phyloP scores from a whole-genome alignment of 2,113 vertebrate species.

The Irena cyanogastra region DNA sequence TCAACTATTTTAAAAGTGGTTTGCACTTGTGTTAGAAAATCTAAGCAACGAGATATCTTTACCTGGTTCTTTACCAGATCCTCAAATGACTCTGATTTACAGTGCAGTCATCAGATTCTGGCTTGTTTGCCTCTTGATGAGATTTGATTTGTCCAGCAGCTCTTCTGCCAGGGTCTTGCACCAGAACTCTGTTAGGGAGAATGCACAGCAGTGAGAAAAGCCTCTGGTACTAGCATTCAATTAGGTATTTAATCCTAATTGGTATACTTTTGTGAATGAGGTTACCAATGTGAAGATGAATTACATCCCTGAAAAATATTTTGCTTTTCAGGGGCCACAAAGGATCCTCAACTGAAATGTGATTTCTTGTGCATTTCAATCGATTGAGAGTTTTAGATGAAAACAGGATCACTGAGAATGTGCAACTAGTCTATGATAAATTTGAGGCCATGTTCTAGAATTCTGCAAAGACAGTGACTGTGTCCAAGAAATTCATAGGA shows the following conservation, averaged over 20 bases:
- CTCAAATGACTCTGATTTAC: background rate
- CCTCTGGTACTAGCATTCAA: background rate
- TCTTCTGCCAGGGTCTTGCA: background rate
- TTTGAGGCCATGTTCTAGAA: fast-evolving
- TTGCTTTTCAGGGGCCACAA: background rate
- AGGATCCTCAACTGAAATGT: background rate
- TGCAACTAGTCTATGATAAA: background rate
- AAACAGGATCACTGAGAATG: background rate
- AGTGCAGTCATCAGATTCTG: background rate
- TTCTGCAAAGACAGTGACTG: background rate
- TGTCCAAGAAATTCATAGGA: background rate
- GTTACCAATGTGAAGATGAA: background rate
- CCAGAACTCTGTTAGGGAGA: background rate
- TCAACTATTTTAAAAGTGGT: background rate
- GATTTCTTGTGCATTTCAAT: background rate
- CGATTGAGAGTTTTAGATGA: fast-evolving
- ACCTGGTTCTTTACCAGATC: background rate
- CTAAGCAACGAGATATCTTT: background rate
- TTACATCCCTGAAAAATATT: background rate
- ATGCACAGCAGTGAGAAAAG: background rate
- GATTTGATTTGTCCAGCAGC: background rate
- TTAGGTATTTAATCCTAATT: background rate
- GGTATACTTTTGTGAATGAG: background rate
- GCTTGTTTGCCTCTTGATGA: background rate
- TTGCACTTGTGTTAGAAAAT: background rate